phyloP scores from a whole-genome alignment of 2,888 invertebrate genomes.

The Belgica antarctica region DNA sequence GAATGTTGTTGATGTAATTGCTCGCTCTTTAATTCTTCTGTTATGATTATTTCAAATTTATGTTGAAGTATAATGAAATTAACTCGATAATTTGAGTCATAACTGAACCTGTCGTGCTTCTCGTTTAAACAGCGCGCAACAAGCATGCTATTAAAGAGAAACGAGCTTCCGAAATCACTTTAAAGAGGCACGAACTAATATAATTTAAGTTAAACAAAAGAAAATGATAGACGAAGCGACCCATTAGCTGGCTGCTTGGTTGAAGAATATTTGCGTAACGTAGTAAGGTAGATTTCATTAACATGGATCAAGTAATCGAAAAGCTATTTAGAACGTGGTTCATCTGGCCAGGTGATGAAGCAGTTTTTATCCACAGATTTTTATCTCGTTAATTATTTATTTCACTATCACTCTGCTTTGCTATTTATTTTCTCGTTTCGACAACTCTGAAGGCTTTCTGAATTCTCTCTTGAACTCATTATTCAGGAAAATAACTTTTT shows the following conservation, averaged over 20 bases:
- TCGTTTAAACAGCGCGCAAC: not conserved
- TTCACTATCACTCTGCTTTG: not conserved
- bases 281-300: not conserved
- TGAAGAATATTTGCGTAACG: not conserved
- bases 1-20: constrained; percentile 27
- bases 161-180: constrained; percentile 4
- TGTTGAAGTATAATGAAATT: not conserved
- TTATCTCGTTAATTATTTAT: not conserved
- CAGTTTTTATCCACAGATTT: not conserved
- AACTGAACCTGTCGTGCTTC: not conserved
- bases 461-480: not conserved
- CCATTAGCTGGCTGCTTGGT: not conserved
- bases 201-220: not conserved
- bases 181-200: not conserved
- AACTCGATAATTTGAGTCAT: not conserved
- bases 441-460: not conserved
- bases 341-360: not conserved
- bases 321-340: not conserved
- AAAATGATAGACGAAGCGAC: not conserved
- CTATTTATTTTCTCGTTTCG: not conserved
- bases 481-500: constrained; percentile 12
- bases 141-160: constrained; percentile 36
- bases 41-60: not conserved
- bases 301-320: not conserved
- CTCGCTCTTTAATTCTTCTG: not conserved